A percentile compares a stretch with the other conserved stretches of the same genome.
These are phyloP conservation scores for Drosophila tropicalis DNA, from an alignment of 1,140 invertebrate genomes.

Conservation along the genomic window DNA sequence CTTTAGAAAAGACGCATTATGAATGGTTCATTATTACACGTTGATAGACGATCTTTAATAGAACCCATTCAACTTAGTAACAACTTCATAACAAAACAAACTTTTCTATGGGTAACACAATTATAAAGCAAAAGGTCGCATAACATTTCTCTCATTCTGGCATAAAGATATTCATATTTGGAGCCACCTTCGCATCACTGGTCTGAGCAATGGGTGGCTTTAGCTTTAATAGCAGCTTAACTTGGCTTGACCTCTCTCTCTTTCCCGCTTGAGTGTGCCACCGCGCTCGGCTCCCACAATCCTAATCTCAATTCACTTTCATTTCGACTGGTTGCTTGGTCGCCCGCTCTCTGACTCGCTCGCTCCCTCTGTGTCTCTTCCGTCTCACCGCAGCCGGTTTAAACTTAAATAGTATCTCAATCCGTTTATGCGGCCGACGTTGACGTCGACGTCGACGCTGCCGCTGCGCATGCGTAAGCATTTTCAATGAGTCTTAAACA, in stretches of 20 bases:
- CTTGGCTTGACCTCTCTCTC: constrained; percentile 3
- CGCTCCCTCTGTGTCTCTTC: neutral
- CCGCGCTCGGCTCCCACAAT: constrained; percentile 1
- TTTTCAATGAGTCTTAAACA: constrained; percentile 57
- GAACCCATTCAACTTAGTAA: too few relatives aligned
- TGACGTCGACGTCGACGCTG: neutral
- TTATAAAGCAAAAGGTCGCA: too few relatives aligned
- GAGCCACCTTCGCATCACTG: neutral
- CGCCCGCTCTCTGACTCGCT: constrained; percentile 9
- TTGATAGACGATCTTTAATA: too few relatives aligned
- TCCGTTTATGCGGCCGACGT: neutral
- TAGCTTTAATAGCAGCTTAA: neutral
- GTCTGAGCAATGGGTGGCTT: neutral
- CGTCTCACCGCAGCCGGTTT: constrained; percentile 38
- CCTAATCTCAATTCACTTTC: constrained; percentile 71
- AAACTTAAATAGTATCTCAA: neutral
- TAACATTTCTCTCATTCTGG: too few relatives aligned
- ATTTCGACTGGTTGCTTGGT: constrained; percentile 57
- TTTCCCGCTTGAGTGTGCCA: neutral
- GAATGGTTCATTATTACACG: too few relatives aligned
- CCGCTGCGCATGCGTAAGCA: constrained; percentile 69
- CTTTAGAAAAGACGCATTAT: too few relatives aligned
- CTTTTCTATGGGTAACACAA: too few relatives aligned
- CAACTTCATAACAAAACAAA: too few relatives aligned
- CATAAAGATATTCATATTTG: neutral